Base-by-base conservation (phyloP, 2,888 invertebrate genomes). In the Petrolisthes manimaculis region DNA sequence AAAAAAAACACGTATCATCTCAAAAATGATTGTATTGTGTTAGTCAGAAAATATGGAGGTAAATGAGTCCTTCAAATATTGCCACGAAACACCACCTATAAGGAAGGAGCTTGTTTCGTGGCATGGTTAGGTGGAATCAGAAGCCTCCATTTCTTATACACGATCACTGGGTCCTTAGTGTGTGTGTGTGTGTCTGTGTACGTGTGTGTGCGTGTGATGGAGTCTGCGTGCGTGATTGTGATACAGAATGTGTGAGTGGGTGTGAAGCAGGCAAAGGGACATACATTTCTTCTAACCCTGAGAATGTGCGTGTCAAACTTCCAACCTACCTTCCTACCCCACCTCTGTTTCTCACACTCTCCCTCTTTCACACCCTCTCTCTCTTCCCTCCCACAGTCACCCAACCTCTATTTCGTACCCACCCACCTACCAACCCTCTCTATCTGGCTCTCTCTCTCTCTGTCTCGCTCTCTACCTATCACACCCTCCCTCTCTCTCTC, bases 151-250 rank as follows among this genome's bases (percentile, higher is more conserved):
- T 9, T 9, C 18, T 61, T 61, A 1, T 61, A 61, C 61, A 61
- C 18, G 18, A 61, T 12, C 18, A 61, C 9, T 61, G 61, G 61
- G 9, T 61, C 61, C 9, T 18, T 61, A 61, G 14, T 78, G 78
- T 53, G 78, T 78, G 78, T 78, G 78, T 78, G 78, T 53, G 53
- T 78, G 78, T 78, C 8, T 78, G 77, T 37, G 77, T 77, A 37
- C 4, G 77, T 77, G 77, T 61, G 61, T 9, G 61, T 61, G 61
- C 1, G 61, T 12, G 61, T 61, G 61, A 61, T 18, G 61, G 61
- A 18, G 18, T 18, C 12, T 9, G 61, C 18, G 61, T 61, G 61
- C 61, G 61, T 61, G 61, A 61, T 61, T 61, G 61, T 61, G 61
- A 37, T 37, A 37, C 37, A 37, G 37, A 37, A 37, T 37, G 37